Base-by-base conservation (phyloP, 2,888 invertebrate species). In the Selenia dentaria region DNA sequence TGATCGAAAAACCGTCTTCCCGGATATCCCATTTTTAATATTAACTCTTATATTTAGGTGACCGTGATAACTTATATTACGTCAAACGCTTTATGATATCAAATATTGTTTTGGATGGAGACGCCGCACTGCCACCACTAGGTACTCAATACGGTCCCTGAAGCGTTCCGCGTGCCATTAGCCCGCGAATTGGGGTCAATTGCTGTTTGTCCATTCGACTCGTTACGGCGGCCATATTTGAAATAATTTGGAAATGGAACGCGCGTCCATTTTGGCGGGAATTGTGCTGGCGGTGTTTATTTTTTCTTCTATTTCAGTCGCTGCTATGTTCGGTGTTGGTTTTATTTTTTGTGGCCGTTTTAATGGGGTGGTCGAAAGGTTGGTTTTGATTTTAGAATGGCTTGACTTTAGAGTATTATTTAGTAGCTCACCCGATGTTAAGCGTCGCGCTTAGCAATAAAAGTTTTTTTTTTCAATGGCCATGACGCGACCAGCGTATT, bases 241-340 rank as follows among this genome's bases (percentile, higher is more conserved):
- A 78, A 78, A 78, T 77, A 70, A 79, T 81, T 82, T 71, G 78
- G 74, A 74, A 76, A 77, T 75, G 78, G 76, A 70, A 73, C 76
- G 73, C 70, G 62, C 38, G 25, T 28, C 34, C 41, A 47, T 49
- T 52, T 54, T 45, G 39, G 47, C 51, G 55, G 53, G 51, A 55
- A 50, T 52, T 34, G 41, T 35, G 14, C 20, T 6, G 20, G 18
- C 28, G 9, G 24, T 11, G 36, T 36, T 26, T 18, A 5, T 18
- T 28, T 35, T 37, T 28, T 28, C n/a, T n/a, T 37, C 24, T 18
- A 6, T 36, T 12, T 20, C 34, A 13, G 20, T 22, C 20, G 20
- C 16, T 22, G 22, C 12, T 12, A 13, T 22, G 5, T 33, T 24
- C 11, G 12, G 33, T 12, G 20, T 8, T 8, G 22, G 33, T 22